phyloP scores from a whole-genome alignment of 2,888 invertebrate species.

The Ophion obscuratus region DNA sequence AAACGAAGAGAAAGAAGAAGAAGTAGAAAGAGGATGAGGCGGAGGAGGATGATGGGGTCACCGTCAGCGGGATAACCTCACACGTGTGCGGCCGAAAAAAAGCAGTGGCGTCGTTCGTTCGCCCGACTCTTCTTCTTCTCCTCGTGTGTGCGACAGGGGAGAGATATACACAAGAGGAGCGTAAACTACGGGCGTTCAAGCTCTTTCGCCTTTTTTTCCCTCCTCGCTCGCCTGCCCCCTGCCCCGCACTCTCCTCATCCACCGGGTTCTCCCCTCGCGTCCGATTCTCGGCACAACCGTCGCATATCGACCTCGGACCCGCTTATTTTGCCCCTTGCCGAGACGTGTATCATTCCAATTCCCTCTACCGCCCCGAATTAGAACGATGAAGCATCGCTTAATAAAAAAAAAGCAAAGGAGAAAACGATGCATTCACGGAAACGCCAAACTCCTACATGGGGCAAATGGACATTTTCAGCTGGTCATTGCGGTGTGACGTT shows the following conservation, averaged over 20 bases:
- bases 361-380: conserved; percentile 55
- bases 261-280: conserved; percentile 33
- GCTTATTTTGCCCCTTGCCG: conserved; percentile 60
- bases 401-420: conserved; percentile 68
- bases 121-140: conserved; percentile 58
- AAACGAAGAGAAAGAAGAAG: conserved; percentile 32
- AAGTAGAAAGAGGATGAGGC: conserved; percentile 49
- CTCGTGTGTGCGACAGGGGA: conserved; percentile 58
- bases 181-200: conserved; percentile 62
- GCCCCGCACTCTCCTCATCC: background rate
- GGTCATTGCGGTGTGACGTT: no score
- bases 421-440: conserved; percentile 1
- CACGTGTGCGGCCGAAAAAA: conserved; percentile 79
- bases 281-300: conserved; percentile 45
- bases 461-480: no score
- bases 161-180: conserved; percentile 60
- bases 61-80: conserved; percentile 78
- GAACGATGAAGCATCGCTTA: conserved; percentile 69
- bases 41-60: conserved; percentile 77
- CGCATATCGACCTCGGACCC: conserved; percentile 60
- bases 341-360: conserved; percentile 54
- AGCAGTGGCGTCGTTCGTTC: conserved; percentile 67
- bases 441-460: background rate
- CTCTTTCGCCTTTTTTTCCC: conserved; percentile 34
- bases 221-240: background rate